Conservation (phyloP, 2,797 vertebrate species). For the Huso huso region DNA sequence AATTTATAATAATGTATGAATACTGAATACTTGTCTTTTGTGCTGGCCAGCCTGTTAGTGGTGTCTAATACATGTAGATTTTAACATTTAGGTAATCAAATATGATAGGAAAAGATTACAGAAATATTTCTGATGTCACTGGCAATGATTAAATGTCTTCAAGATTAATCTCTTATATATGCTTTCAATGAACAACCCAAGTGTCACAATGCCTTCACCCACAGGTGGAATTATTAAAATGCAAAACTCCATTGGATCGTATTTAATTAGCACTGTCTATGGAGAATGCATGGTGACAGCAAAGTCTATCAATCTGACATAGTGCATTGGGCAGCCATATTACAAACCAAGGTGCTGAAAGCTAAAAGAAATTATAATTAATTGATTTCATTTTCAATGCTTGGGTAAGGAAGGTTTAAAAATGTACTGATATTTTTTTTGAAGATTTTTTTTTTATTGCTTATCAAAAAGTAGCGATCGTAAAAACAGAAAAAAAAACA, state of each 20-base stretch:
- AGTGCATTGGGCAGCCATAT: constrained; percentile 8
- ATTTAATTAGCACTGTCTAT: constrained; percentile 43
- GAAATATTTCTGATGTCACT: constrained; percentile 37
- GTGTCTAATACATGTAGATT: constrained; percentile 24
- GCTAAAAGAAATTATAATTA: not conserved
- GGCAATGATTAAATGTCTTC: constrained; percentile 34
- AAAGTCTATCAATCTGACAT: constrained; percentile 36
- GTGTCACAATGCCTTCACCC: constrained; percentile 34
- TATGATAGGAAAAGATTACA: constrained; percentile 24
- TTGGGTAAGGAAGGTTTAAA: too few relatives aligned
- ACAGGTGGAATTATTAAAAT: constrained; percentile 39
- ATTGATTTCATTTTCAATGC: not conserved
- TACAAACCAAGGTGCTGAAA: constrained; percentile 8
- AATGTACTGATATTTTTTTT: too few relatives aligned
- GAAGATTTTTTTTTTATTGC: too few relatives aligned
- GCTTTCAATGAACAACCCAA: constrained; percentile 38
- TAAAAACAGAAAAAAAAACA: too few relatives aligned
- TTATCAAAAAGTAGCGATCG: too few relatives aligned
- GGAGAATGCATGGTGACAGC: constrained; percentile 28
- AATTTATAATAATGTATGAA: constrained; percentile 22
- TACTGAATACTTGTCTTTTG: constrained; percentile 24
- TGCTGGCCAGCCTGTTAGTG: constrained; percentile 16
- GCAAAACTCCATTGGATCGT: constrained; percentile 39
- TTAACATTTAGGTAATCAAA: constrained; percentile 34
- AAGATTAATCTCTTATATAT: constrained; percentile 35